These are phyloP conservation scores for Melipona bicolor DNA, from an alignment of 2,888 invertebrate genomes.

Conservation along the genomic window DNA sequence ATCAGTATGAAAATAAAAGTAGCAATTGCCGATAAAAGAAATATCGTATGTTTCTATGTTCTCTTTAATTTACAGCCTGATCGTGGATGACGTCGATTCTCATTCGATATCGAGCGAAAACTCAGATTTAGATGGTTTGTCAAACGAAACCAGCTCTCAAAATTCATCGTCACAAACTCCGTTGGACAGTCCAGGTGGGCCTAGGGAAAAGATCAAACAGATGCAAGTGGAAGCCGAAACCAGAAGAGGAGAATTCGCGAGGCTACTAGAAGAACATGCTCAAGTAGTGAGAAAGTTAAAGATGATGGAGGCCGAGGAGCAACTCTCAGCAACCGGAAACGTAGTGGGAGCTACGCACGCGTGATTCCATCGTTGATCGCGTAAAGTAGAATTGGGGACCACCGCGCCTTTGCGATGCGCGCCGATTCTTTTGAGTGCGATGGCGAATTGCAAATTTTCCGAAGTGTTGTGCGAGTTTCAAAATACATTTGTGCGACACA, in stretches of 20 bases:
- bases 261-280: conserved; percentile 83
- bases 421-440: conserved; percentile 21
- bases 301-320: conserved; percentile 82
- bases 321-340: conserved; percentile 68
- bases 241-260: conserved; percentile 83
- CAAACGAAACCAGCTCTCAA: conserved; percentile 73
- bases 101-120: conserved; percentile 74
- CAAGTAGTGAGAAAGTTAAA: conserved; percentile 83
- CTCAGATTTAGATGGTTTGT: conserved; percentile 72
- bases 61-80: conserved; percentile 66
- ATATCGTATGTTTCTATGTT: not conserved
- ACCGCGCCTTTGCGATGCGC: conserved; percentile 46
- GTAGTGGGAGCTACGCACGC: conserved; percentile 76
- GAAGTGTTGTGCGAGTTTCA: not conserved
- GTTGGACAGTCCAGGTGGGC: conserved; percentile 76
- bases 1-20: not conserved
- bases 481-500: not conserved
- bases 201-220: conserved; percentile 78
- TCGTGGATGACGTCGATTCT: conserved; percentile 79
- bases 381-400: conserved; percentile 54
- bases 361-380: conserved; percentile 69
- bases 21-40: not conserved
- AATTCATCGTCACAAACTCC: conserved; percentile 76
- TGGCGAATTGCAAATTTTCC: conserved; percentile 8
- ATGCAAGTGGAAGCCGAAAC: conserved; percentile 83